Evolutionary conservation across 23 tunicate genomes (phyloP).

Genomic region (Trididemnum clinides): DNA sequence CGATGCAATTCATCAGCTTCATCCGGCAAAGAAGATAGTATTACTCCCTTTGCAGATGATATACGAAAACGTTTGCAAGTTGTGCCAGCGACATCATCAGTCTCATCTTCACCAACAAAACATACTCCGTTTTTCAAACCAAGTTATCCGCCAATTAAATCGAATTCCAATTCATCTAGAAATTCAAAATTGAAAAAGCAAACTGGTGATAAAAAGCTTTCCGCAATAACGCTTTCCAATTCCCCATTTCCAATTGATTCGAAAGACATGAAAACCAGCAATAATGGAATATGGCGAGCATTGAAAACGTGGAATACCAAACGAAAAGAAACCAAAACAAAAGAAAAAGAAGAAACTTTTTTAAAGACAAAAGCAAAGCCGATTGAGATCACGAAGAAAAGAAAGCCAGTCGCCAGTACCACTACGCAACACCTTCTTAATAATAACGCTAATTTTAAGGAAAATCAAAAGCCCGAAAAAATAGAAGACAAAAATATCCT

Average conservation of each 20-base stretch:
- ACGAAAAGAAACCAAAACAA: constrained; percentile 27
- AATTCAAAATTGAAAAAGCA: no score
- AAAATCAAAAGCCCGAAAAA: no score
- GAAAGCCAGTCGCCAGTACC: no score
- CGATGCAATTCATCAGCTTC: background rate
- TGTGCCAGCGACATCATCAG: constrained; percentile 29
- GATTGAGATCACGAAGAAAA: no score
- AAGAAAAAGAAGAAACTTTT: background rate
- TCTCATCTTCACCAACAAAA: constrained; percentile 2
- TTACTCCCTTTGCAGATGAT: constrained; percentile 70
- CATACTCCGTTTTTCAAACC: background rate
- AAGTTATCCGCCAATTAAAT: no score
- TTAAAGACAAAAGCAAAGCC: no score
- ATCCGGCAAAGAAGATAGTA: constrained; percentile 8
- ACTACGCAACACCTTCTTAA: no score
- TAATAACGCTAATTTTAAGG: no score
- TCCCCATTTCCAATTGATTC: background rate
- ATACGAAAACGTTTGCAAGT: constrained; percentile 59
- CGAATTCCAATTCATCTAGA: no score
- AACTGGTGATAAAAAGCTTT: no score
- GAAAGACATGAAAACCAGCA: background rate
- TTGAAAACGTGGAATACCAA: constrained; percentile 49
- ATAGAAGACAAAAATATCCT: no score
- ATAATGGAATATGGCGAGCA: constrained; percentile 35
- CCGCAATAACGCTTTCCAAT: no score